These are phyloP conservation scores for Leuciscus waleckii DNA, from an alignment of 2,797 vertebrate species.

Conservation along the genomic window DNA sequence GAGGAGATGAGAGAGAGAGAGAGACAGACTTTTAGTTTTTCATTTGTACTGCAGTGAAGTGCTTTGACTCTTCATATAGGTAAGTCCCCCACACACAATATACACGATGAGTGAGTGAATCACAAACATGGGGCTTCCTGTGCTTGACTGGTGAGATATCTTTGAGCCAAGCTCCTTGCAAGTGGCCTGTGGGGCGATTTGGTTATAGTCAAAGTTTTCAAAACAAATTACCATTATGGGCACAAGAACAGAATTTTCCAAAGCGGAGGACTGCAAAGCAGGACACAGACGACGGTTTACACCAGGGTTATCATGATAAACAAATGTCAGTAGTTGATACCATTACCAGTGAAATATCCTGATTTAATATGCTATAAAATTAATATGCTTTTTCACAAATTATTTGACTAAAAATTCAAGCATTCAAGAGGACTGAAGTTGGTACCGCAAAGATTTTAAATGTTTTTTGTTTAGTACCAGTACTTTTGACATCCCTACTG, in stretches of 20 bases:
- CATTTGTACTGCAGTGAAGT: conserved; percentile 40
- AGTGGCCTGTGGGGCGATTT: conserved; percentile 26
- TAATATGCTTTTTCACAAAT: neutral
- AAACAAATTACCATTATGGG: conserved; percentile 20
- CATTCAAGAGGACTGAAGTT: neutral
- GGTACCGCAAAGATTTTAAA: neutral
- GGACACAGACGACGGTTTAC: neutral
- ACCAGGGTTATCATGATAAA: neutral
- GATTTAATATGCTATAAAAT: neutral
- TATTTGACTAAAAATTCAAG: neutral
- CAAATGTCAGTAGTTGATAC: neutral
- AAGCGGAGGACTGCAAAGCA: neutral
- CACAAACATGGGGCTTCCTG: conserved; percentile 47
- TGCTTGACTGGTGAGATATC: conserved; percentile 28
- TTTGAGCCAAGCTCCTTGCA: conserved; percentile 46
- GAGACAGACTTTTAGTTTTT: conserved; percentile 10
- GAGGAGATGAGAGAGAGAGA: conserved; percentile 39
- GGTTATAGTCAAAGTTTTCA: conserved; percentile 26
- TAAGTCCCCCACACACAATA: conserved; percentile 56
- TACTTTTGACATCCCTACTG: neutral
- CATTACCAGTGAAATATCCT: neutral
- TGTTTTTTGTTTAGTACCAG: neutral
- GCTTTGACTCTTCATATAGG: conserved; percentile 53
- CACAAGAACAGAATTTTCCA: neutral
- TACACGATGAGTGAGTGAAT: conserved; percentile 57